These are phyloP conservation scores for Sinocyclocheilus rhinocerous DNA, from an alignment of 2,113 vertebrate species.

Conservation along the genomic window DNA sequence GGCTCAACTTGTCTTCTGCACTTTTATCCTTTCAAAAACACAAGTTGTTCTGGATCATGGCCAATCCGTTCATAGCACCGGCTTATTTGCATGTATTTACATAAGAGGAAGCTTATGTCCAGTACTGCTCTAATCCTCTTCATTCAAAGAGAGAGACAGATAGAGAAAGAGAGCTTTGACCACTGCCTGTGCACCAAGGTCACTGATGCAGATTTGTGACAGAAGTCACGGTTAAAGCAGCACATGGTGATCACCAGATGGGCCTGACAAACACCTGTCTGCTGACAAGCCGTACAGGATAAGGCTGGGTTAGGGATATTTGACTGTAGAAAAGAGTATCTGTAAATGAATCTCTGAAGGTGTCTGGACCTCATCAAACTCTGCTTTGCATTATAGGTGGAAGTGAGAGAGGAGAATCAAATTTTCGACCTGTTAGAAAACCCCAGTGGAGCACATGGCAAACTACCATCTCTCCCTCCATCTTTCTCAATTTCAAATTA, in stretches of 20 bases:
- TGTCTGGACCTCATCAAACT: slow-evolving; percentile 20
- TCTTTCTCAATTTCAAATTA: neutral
- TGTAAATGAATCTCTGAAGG: neutral
- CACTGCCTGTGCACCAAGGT: slow-evolving; percentile 39
- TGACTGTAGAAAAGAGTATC: neutral
- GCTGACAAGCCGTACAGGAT: neutral
- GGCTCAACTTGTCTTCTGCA: slow-evolving; percentile 47
- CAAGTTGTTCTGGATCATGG: slow-evolving; percentile 45
- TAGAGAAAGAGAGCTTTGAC: slow-evolving; percentile 43
- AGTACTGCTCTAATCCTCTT: slow-evolving; percentile 46
- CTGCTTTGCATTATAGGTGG: slow-evolving; percentile 6
- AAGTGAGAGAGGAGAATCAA: slow-evolving; percentile 13
- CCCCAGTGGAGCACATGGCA: neutral
- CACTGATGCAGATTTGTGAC: slow-evolving; percentile 30
- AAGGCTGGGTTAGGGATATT: neutral
- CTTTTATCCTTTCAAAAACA: slow-evolving; percentile 46
- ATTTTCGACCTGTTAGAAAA: neutral
- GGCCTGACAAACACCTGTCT: slow-evolving; percentile 23
- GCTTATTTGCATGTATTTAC: slow-evolving; percentile 57
- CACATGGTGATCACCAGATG: slow-evolving; percentile 39
- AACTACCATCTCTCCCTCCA: neutral
- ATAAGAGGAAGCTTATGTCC: slow-evolving; percentile 51
- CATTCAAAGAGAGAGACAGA: slow-evolving; percentile 40
- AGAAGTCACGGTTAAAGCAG: slow-evolving; percentile 19
- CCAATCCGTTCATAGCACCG: slow-evolving; percentile 43